These are phyloP conservation scores for Orthosia gothica DNA, from an alignment of 2,888 invertebrate species.

Conservation along the genomic window DNA sequence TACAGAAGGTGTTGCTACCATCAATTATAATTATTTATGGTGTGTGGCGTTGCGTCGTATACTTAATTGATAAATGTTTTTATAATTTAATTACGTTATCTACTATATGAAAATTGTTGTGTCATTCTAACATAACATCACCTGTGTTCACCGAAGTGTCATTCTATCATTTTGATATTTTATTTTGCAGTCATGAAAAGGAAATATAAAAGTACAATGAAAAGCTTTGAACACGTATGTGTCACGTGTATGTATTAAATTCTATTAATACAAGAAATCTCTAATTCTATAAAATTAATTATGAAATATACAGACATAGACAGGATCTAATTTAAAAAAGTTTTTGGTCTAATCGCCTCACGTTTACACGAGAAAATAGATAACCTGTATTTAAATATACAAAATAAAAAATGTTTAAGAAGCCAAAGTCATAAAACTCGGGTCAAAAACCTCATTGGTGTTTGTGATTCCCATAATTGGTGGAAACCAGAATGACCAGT, in stretches of 20 bases:
- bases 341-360: neutral
- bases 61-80: neutral
- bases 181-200: neutral
- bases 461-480: constrained; percentile 27
- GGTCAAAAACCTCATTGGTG: constrained; percentile 57
- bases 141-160: too few species aligned
- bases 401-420: constrained; percentile 20
- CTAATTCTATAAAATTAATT: constrained; percentile 3
- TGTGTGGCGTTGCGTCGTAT: neutral
- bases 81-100: neutral
- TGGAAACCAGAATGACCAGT: constrained; percentile 53
- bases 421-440: constrained; percentile 37
- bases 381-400: constrained; percentile 29
- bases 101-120: neutral
- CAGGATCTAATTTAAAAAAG: neutral
- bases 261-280: neutral
- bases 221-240: neutral
- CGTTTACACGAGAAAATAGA: neutral
- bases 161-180: neutral
- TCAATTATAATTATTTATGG: neutral
- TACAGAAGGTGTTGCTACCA: constrained; percentile 11
- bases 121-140: neutral
- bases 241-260: too few species aligned
- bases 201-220: neutral
- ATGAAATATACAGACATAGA: neutral